A percentile compares a stretch with the other conserved stretches of the same genome.
Evolutionary conservation across 2,888 invertebrate species (phyloP).

Genomic region (Thecocarcelia acutangulata): DNA sequence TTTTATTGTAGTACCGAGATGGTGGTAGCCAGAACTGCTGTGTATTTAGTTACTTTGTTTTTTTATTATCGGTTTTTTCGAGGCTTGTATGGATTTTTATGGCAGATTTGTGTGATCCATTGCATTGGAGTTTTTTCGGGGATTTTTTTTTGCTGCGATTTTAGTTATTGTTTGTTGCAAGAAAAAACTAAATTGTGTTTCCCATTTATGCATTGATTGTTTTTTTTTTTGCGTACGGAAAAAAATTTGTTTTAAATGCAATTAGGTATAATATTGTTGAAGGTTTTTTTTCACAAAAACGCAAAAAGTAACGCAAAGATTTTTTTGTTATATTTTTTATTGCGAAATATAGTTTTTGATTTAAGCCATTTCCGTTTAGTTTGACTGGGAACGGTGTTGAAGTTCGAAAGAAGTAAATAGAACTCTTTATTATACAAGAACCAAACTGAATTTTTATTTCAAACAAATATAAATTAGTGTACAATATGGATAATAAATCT

Average conservation of each 20-base stretch:
- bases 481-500: too few relatives aligned
- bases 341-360: constrained; percentile 3
- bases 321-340: constrained; percentile 7
- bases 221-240: not conserved
- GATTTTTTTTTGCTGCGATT: constrained; percentile 9
- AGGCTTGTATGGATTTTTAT: constrained; percentile 73
- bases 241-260: constrained; percentile 50
- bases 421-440: not conserved
- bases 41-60: constrained; percentile 31
- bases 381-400: not conserved
- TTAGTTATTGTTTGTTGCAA: constrained; percentile 30
- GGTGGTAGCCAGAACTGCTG: constrained; percentile 39
- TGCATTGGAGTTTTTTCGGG: constrained; percentile 75
- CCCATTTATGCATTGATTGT: constrained; percentile 33
- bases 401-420: not conserved
- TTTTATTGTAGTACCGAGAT: constrained; percentile 39
- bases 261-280: constrained; percentile 51
- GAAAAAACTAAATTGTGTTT: constrained; percentile 12
- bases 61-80: constrained; percentile 27
- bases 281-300: constrained; percentile 28
- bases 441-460: not conserved
- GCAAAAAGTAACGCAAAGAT: too few relatives aligned
- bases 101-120: constrained; percentile 79
- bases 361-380: constrained; percentile 47
- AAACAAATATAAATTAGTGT: not conserved